Conservation (phyloP, 2,888 invertebrate genomes). For the Cheilosia grossa region DNA sequence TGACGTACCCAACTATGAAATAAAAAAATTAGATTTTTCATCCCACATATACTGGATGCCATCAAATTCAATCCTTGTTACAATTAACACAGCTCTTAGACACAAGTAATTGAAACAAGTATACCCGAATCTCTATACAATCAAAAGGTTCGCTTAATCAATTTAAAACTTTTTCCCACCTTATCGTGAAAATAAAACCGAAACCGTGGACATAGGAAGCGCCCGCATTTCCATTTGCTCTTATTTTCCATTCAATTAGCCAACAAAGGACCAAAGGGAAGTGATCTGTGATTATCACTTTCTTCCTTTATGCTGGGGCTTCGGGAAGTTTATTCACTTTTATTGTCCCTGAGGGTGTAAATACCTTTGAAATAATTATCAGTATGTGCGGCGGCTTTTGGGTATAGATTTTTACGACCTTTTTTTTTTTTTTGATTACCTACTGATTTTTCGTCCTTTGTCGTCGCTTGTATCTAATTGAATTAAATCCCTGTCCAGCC, state of each 20-base stretch:
- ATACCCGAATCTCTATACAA: constrained; percentile 17
- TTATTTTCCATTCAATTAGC: constrained; percentile 68
- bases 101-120: constrained; percentile 30
- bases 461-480: constrained; percentile 55
- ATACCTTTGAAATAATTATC: constrained; percentile 73
- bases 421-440: constrained; percentile 27
- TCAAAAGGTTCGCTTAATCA: constrained; percentile 58
- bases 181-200: constrained; percentile 46
- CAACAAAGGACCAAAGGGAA: constrained; percentile 57
- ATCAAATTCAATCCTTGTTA: not conserved
- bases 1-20: too few relatives aligned
- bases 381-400: constrained; percentile 36
- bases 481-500: constrained; percentile 61
- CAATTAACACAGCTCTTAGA: constrained; percentile 30
- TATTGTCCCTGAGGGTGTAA: constrained; percentile 57
- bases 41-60: not conserved
- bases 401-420: constrained; percentile 37
- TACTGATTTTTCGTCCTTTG: constrained; percentile 23
- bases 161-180: constrained; percentile 65
- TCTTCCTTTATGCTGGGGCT: constrained; percentile 37
- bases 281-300: constrained; percentile 71
- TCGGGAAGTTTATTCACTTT: constrained; percentile 52
- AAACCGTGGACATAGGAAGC: not conserved
- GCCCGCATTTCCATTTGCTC: constrained; percentile 19
- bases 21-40: too few relatives aligned